Conservation (phyloP, 2,113 vertebrate species). For the Eretmochelys imbricata region DNA sequence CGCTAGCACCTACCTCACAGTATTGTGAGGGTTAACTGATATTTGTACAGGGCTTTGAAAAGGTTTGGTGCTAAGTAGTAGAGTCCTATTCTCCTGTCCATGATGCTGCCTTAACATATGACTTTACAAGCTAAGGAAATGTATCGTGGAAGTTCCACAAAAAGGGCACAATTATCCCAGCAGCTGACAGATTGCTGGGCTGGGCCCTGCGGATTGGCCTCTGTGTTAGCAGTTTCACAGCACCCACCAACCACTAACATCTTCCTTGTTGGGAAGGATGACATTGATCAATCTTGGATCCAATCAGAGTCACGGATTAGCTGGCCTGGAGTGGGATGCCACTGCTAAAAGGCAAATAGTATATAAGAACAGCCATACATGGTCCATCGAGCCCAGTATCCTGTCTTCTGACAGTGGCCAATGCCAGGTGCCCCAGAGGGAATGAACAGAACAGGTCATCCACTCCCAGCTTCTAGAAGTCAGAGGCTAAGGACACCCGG, state of each 20-base stretch:
- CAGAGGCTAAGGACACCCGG: background rate
- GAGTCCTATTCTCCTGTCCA: background rate
- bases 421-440: background rate
- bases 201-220: background rate
- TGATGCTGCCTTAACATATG: background rate
- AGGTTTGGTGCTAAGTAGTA: background rate
- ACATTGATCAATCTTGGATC: background rate
- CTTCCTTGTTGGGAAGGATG: background rate
- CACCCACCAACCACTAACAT: background rate
- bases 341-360: background rate
- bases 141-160: background rate
- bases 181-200: background rate
- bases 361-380: background rate
- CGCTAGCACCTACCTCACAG: background rate
- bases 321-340: background rate
- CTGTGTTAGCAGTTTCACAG: background rate
- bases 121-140: fast-evolving
- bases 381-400: background rate
- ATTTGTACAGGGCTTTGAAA: background rate
- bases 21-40: background rate
- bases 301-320: background rate
- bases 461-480: background rate
- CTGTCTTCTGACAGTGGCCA: background rate
- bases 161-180: fast-evolving
- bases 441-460: background rate